A percentile compares a stretch with the other conserved stretches of the same genome.
Evolutionary conservation across 2,888 invertebrate species (phyloP).

Genomic region (Eupelmus urozonus): DNA sequence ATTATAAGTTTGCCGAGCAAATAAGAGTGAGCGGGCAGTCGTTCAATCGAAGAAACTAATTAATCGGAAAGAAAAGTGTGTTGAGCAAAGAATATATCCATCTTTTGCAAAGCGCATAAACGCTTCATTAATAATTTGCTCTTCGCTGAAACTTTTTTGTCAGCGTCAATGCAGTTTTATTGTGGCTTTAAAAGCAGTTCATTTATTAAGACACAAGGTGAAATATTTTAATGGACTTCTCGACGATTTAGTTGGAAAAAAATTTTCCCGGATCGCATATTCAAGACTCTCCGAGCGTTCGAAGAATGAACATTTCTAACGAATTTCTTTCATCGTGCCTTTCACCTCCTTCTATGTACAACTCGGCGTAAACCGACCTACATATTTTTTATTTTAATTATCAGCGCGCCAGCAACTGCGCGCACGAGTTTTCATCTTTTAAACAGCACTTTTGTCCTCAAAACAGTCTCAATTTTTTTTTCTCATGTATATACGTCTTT

Average conservation of each 20-base stretch:
- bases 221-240: constrained; percentile 15
- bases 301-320: not conserved
- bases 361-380: constrained; percentile 8
- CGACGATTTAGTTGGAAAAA: not conserved
- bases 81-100: no score
- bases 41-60: no score
- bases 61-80: no score
- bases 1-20: no score
- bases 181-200: not conserved
- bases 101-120: no score
- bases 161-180: not conserved
- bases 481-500: no score
- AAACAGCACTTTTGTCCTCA: not conserved
- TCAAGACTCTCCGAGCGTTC: not conserved
- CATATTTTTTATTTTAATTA: constrained; percentile 34
- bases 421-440: not conserved
- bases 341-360: constrained; percentile 21
- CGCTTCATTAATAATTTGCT: not conserved
- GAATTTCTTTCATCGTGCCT: constrained; percentile 31
- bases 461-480: no score
- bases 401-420: not conserved
- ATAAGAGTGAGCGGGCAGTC: no score
- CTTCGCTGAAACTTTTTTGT: not conserved
- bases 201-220: not conserved
- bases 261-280: not conserved